Percentiles rank a stretch among this genome's conserved stretches.
Evolutionary conservation across 2,113 vertebrate genomes (phyloP).

Genomic region (Cynopterus brachyotis): DNA sequence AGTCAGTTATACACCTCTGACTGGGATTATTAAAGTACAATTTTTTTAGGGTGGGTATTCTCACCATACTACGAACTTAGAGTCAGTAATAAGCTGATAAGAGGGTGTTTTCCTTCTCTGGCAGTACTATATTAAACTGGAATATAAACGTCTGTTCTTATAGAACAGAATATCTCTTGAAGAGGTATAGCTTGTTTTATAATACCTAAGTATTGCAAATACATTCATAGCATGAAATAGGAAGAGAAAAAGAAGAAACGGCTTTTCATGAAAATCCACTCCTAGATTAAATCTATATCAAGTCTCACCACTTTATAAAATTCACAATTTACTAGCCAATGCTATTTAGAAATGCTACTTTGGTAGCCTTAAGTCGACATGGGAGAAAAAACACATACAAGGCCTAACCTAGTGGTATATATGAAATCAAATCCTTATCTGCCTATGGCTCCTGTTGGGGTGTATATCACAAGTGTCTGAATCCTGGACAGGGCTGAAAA

Average conservation of each 20-base stretch:
- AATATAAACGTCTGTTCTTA: not conserved
- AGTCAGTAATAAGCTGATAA: not conserved
- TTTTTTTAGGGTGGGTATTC: not conserved
- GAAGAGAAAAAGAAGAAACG: not conserved
- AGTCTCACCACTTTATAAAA: not conserved
- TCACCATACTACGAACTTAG: not conserved
- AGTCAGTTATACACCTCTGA: not conserved
- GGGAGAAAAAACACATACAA: not conserved
- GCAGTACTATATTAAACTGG: not conserved
- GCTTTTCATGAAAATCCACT: constrained; percentile 10
- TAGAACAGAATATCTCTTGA: not conserved
- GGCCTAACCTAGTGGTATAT: not conserved
- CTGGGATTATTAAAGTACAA: not conserved
- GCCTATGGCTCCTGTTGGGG: not conserved
- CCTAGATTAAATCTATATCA: not conserved
- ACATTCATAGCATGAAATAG: not conserved
- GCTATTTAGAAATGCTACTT: not conserved
- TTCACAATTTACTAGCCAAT: not conserved
- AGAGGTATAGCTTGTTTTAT: constrained; percentile 1
- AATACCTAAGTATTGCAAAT: constrained; percentile 18
- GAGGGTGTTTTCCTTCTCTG: not conserved
- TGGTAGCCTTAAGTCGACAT: not conserved
- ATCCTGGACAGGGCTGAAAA: not conserved
- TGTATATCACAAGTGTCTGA: not conserved
- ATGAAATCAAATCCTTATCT: not conserved